Base-by-base conservation (phyloP, 2,113 vertebrate genomes). In the Vidua chalybeata region DNA sequence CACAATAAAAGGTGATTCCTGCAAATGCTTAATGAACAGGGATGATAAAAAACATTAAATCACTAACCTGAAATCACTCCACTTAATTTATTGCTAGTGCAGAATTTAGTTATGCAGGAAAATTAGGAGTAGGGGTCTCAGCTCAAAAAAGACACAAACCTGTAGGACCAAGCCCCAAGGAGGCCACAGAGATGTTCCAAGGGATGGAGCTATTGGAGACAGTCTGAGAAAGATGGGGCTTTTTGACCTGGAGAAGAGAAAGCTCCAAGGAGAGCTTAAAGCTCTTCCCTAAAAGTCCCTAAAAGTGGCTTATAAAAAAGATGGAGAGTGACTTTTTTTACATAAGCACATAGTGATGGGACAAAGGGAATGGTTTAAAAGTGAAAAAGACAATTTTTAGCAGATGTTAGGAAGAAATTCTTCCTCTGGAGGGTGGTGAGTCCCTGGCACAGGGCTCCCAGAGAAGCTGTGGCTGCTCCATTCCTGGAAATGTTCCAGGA, bases 141-240 rank as follows among this genome's bases (percentile, higher is more conserved):
- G 28, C 15, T 39, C 20, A 41, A 30, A 71, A 54, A 24, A 55
- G 15, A 13, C n/a, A 46, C 1, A 0, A 18, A 48, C 3, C 2
- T 14, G 0, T n/a, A 2, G 7, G 8, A 30, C 7, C 11, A 55
- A 55, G 56, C 2, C 28, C 24, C 2, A 2, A 11, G 56, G n/a
- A 46, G 5, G 20, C 1, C 41, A 31, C 2, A 15, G n/a, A 41
- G 26, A 8, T 35, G 9, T 49, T 56, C 17, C 43, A 55, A 21
- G 11, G 5, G 18, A 61, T 68, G 26, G 15, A 59, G 5, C 9
- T 33, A 2, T 12, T 61, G 9, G 7, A 77, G 11, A 22, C 9
- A 37, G 24, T 16, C 37, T 77, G 21, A 27, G 22, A 33, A 33
- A 68, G 9, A 4, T 37, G 33, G 6, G 7, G 3, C 4, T 48